Evolutionary conservation across 2,888 invertebrate genomes (phyloP).

Genomic region (Ligdia adustata): DNA sequence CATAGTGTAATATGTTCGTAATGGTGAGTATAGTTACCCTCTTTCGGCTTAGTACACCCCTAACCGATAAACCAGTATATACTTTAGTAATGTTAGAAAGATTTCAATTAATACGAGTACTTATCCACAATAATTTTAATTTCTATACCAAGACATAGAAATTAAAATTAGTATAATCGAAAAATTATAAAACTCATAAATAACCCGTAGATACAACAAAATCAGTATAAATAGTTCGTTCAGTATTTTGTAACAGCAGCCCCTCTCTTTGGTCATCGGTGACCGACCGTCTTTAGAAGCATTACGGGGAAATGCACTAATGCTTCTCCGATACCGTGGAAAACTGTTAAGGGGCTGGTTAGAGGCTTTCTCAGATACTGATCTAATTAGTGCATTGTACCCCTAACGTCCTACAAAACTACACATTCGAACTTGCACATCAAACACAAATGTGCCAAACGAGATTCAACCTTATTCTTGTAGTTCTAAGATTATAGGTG

Average conservation of each 20-base stretch:
- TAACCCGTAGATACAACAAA: no score
- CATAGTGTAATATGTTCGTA: no score
- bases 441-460: constrained; percentile 16
- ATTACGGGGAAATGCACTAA: constrained; percentile 83
- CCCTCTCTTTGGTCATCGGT: constrained; percentile 69
- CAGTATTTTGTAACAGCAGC: constrained; percentile 45
- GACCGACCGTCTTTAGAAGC: constrained; percentile 77
- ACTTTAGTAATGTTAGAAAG: no score
- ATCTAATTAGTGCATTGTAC: constrained; percentile 82
- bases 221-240: no score
- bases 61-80: no score
- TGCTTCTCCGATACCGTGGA: constrained; percentile 76
- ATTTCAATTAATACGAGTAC: no score
- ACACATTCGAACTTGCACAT: constrained; percentile 33
- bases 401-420: constrained; percentile 63
- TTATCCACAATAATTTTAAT: no score
- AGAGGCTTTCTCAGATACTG: constrained; percentile 81
- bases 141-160: no score
- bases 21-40: no score
- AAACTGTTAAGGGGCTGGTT: constrained; percentile 84
- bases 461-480: constrained; percentile 40
- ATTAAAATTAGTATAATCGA: no score
- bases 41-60: no score
- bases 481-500: constrained; percentile 4
- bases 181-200: no score